Conservation (phyloP, 2,113 vertebrate genomes). For the Accipiter cooperii region DNA sequence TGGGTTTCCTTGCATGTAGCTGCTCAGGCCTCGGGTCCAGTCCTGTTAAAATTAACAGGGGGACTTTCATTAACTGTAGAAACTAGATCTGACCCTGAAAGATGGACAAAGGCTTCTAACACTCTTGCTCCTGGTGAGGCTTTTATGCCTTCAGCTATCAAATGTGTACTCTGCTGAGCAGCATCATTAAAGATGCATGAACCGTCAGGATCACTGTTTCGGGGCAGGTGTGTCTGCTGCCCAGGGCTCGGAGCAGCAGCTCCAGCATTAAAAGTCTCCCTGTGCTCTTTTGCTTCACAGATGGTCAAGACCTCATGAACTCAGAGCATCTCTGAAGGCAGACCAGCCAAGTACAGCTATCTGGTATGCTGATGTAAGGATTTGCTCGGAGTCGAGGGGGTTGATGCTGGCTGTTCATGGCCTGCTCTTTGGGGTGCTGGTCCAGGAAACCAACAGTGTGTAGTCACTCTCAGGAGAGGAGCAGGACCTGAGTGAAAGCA, state of each 20-base stretch:
- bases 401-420: neutral
- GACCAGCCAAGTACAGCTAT: neutral
- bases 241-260: neutral
- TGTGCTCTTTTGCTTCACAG: neutral
- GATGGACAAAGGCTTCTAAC: slow-evolving; percentile 27
- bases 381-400: rapidly evolving
- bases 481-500: neutral
- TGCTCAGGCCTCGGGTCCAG: neutral
- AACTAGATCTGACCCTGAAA: slow-evolving; percentile 39
- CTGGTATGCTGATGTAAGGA: neutral
- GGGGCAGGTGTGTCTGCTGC: neutral
- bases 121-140: neutral
- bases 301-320: neutral
- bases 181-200: slow-evolving; percentile 46
- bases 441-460: neutral
- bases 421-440: neutral
- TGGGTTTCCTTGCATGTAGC: neutral
- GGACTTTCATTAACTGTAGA: neutral
- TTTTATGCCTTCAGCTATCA: slow-evolving; percentile 43
- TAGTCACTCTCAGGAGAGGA: neutral
- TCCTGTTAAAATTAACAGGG: neutral
- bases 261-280: neutral
- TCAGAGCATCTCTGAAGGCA: neutral
- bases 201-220: neutral
- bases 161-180: neutral